Evolutionary conservation across 2,888 invertebrate genomes (phyloP).

Genomic region (Ceramica pisi): DNA sequence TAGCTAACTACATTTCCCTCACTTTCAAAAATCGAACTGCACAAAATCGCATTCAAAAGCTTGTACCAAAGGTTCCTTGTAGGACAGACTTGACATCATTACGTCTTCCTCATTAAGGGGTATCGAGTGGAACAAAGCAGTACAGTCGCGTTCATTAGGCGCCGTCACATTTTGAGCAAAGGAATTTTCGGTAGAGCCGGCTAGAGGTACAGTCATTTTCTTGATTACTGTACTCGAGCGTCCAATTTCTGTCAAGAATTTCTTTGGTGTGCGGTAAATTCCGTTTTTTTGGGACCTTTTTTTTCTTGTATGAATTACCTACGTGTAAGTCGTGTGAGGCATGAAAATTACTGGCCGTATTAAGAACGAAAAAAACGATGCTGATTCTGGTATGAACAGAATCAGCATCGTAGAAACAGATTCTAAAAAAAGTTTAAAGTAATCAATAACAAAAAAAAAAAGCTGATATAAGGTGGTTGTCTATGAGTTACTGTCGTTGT

Average conservation of each 20-base stretch:
- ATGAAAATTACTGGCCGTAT: neutral
- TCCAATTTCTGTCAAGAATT: constrained; percentile 64
- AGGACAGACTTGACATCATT: constrained; percentile 57
- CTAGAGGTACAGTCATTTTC: constrained; percentile 57
- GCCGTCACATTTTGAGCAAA: constrained; percentile 64
- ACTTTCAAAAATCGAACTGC: constrained; percentile 14
- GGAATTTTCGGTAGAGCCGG: constrained; percentile 62
- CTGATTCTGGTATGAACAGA: too few species aligned
- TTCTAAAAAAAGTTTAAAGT: too few species aligned
- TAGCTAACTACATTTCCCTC: neutral
- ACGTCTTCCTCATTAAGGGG: constrained; percentile 59
- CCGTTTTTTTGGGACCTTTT: constrained; percentile 17
- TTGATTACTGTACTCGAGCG: constrained; percentile 68
- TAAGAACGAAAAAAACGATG: neutral
- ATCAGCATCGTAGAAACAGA: neutral
- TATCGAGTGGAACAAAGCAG: constrained; percentile 69
- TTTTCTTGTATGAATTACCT: constrained; percentile 21
- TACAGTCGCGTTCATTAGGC: constrained; percentile 65
- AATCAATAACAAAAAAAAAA: too few species aligned
- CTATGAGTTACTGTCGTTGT: too few species aligned
- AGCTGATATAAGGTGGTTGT: too few species aligned
- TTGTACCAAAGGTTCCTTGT: neutral
- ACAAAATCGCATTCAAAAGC: constrained; percentile 27
- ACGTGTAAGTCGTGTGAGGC: constrained; percentile 19
- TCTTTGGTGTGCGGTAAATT: constrained; percentile 42